phyloP scores from a whole-genome alignment of 1,140 invertebrate species.

The Trichogramma pretiosum region DNA sequence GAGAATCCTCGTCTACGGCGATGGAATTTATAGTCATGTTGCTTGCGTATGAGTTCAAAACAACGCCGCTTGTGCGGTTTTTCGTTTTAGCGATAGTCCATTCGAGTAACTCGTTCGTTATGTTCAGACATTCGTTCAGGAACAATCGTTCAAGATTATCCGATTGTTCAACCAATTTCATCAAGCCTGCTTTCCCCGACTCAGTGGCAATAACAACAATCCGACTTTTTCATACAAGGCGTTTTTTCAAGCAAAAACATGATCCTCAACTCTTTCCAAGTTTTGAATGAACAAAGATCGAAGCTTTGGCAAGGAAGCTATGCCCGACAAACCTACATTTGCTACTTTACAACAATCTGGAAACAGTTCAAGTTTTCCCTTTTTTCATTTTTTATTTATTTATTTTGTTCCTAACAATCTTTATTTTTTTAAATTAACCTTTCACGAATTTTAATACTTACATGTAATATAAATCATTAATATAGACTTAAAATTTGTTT shows the following conservation, averaged over 20 bases:
- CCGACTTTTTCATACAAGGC: neutral
- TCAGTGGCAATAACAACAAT: conserved; percentile 7
- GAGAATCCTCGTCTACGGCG: no score
- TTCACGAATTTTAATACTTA: no score
- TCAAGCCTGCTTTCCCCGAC: neutral
- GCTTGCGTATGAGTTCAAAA: conserved; percentile 3
- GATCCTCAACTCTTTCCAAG: neutral
- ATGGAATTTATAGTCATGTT: conserved; percentile 1
- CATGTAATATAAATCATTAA: no score
- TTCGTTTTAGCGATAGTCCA: conserved; percentile 2
- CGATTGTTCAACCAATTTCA: neutral
- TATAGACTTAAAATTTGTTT: no score
- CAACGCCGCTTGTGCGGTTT: conserved; percentile 1
- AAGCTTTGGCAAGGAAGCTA: conserved; percentile 1
- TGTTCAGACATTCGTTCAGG: neutral
- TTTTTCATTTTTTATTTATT: no score
- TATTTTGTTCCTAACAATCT: no score
- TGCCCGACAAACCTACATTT: neutral
- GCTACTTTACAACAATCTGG: conserved; percentile 9
- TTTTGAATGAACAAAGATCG: neutral
- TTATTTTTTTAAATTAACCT: no score
- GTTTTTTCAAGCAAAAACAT: conserved; percentile 2
- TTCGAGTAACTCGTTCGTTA: conserved; percentile 2
- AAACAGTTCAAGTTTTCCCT: no score
- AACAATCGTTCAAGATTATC: conserved; percentile 4